Base-by-base conservation (phyloP, 2,113 vertebrate genomes). In the Heterotis niloticus region DNA sequence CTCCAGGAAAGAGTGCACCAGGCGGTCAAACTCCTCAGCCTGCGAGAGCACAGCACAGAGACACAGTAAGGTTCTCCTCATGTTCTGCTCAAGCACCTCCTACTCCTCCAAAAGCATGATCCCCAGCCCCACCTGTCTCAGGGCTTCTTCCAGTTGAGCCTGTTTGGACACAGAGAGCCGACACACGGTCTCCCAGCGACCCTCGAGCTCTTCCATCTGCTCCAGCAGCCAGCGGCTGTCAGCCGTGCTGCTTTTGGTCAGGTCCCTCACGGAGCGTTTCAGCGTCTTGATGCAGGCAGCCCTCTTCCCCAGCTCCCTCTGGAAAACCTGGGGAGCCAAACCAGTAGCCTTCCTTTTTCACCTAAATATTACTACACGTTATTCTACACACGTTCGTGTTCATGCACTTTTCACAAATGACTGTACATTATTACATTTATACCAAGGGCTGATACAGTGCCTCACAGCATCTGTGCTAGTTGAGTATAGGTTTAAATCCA, bases 301-400 rank as follows among this genome's bases (percentile, higher is more conserved):
- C 0, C 94, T 89, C 83, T 95, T 94, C 10, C 95, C 95, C 80
- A 96, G 81, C 85, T 96, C 95, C 84, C 93, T 94, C 88, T 96
- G 95, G 83, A 96, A 96, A 0, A 88, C 91, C 95, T 96, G 76
- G 0, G 24, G 60, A 10, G 5, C 60, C 14, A 20, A 62, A 62
- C 20, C 14, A 17, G 60, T 13, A 17, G 4, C 60, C 4, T 13
- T 20, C 14, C 60, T 62, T 17, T 4, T 4, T 2, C 20, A 20
- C 14, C 34, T 44, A 44, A 44, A 4, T 7, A 44, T 44, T 44
- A 7, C 34, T 44, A 7, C 34, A 44, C 34, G 7, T n/a, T n/a
- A n/a, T n/a, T n/a, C 34, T 44, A 4, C 13, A 14, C 13, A 62
- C 4, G 4, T 5, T 2, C 13, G 12, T 20, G 13, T 62, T 62